These are phyloP conservation scores for Onychomys torridus DNA, from an alignment of 2,797 vertebrate species.

Conservation along the genomic window DNA sequence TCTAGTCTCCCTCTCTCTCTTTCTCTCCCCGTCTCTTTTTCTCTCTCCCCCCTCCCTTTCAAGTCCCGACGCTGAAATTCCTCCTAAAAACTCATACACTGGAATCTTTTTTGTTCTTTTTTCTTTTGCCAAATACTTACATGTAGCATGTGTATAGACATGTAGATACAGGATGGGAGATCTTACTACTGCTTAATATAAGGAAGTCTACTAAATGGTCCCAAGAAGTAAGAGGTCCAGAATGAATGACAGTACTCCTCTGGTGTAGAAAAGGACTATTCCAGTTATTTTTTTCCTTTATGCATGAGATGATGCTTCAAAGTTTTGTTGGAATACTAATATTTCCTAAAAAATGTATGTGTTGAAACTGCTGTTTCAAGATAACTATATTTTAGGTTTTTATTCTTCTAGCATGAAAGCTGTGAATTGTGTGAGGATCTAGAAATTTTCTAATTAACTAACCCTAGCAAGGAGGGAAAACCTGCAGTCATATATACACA, in stretches of 20 bases:
- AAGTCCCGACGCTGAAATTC: not conserved
- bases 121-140: not conserved
- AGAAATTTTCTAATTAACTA: not conserved
- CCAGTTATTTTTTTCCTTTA: not conserved
- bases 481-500: not conserved
- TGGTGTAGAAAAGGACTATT: not conserved
- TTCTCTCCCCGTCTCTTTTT: too few relatives aligned
- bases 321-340: not conserved
- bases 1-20: not conserved
- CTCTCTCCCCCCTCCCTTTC: not conserved
- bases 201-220: not conserved
- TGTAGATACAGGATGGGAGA: not conserved
- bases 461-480: not conserved
- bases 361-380: not conserved
- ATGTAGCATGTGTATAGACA: not conserved
- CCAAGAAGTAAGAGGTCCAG: not conserved
- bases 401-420: conserved; percentile 41
- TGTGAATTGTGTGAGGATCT: not conserved
- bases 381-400: conserved; percentile 12
- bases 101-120: not conserved
- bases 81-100: not conserved
- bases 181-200: not conserved
- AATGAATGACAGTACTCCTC: not conserved
- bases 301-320: not conserved
- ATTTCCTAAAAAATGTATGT: not conserved